Percentiles rank a stretch among this genome's conserved stretches.
phyloP scores from a whole-genome alignment of 2,113 vertebrate species.

The Hippoglossus stenolepis region DNA sequence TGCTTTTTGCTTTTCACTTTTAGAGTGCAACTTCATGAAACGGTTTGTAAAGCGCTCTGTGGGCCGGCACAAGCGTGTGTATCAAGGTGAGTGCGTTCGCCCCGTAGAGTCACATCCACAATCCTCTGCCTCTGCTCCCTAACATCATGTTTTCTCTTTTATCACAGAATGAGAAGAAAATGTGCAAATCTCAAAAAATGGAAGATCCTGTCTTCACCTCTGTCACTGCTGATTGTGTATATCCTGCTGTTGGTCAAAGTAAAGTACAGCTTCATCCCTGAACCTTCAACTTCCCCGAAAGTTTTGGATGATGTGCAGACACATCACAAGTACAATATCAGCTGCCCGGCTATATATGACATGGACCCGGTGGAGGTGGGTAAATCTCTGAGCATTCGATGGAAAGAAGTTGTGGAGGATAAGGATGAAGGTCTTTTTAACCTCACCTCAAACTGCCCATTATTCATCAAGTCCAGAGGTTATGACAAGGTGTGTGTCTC shows the following conservation, averaged over 20 bases:
- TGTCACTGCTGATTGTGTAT: conserved; percentile 51
- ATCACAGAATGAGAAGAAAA: conserved; percentile 87
- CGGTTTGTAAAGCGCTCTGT: not conserved
- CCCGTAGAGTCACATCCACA: too few relatives aligned
- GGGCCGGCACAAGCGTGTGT: not conserved
- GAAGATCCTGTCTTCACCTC: conserved; percentile 32
- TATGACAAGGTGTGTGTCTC: conserved; percentile 44
- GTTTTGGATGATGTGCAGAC: conserved; percentile 71
- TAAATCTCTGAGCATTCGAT: conserved; percentile 88
- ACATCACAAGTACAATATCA: conserved; percentile 76
- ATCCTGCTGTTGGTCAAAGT: conserved; percentile 56
- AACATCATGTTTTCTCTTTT: not conserved
- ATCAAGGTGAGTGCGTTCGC: not conserved
- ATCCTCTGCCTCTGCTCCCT: not conserved
- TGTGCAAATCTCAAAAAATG: conserved; percentile 67
- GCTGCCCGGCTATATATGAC: conserved; percentile 88
- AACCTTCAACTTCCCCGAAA: conserved; percentile 63
- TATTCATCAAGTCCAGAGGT: conserved; percentile 44
- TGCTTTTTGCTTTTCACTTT: not conserved
- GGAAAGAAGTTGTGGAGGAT: conserved; percentile 82
- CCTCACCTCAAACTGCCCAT: conserved; percentile 83
- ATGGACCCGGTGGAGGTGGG: conserved; percentile 91
- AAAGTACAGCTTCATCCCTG: conserved; percentile 64
- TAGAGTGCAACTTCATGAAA: not conserved
- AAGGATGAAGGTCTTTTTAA: conserved; percentile 84